A percentile compares a stretch with the other conserved stretches of the same genome.
These are phyloP conservation scores for Emydoidea blandingii DNA, from an alignment of 2,797 vertebrate species.

Conservation along the genomic window DNA sequence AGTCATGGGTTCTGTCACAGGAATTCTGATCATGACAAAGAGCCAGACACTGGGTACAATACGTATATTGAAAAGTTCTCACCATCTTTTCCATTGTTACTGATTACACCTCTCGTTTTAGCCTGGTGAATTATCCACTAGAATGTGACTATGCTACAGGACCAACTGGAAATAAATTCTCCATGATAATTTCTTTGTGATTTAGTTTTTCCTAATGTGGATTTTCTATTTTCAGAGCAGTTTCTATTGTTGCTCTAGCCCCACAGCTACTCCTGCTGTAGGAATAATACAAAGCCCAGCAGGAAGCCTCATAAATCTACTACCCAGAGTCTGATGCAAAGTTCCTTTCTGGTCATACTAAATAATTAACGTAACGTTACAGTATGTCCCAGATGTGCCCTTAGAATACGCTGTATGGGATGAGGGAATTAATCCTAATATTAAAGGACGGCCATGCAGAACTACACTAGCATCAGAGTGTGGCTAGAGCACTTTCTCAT, in stretches of 20 bases:
- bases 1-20: neutral
- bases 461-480: neutral
- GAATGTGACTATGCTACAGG: neutral
- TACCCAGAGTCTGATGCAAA: neutral
- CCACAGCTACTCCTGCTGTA: neutral
- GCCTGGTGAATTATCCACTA: neutral
- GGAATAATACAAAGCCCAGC: neutral
- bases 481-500: neutral
- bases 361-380: slow-evolving; percentile 21
- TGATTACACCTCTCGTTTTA: neutral
- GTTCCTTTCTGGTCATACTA: neutral
- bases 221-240: fast-evolving
- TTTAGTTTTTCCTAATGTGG: neutral
- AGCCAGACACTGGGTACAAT: neutral
- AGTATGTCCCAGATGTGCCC: neutral
- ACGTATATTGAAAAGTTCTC: neutral
- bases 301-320: neutral
- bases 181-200: neutral
- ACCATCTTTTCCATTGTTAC: neutral
- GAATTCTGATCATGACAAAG: neutral
- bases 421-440: neutral
- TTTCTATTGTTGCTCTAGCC: neutral
- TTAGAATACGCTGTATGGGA: fast-evolving
- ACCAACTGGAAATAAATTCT: neutral
- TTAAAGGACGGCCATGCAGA: neutral